Evolutionary conservation across 2,113 vertebrate species (phyloP).

Genomic region (Semnornis frantzii): DNA sequence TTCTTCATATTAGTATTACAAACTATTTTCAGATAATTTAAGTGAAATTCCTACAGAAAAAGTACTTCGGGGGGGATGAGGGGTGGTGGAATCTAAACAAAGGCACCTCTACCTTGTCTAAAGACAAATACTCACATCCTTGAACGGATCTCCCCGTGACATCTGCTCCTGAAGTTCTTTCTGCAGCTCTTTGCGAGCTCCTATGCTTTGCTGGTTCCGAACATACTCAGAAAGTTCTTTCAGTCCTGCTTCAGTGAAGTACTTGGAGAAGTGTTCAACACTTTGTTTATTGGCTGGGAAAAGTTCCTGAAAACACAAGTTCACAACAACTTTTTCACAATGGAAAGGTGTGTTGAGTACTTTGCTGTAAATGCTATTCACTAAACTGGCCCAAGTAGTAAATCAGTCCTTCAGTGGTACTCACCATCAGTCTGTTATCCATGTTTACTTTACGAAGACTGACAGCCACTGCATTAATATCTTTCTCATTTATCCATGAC

Average conservation of each 20-base stretch:
- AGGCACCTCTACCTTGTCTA: not conserved
- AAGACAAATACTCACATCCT: constrained; percentile 82
- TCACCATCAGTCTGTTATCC: constrained; percentile 98
- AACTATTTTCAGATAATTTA: not conserved
- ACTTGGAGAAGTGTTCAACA: constrained; percentile 97
- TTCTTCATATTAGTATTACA: not conserved
- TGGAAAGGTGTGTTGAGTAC: not conserved
- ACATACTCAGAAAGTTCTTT: constrained; percentile 97
- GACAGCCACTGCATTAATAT: constrained; percentile 95
- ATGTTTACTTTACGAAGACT: constrained; percentile 97
- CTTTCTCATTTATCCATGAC: constrained; percentile 98
- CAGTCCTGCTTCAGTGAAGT: constrained; percentile 96
- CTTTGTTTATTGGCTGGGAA: constrained; percentile 99
- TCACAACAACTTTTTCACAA: not conserved
- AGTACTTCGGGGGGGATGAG: not conserved
- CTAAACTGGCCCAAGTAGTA: not conserved
- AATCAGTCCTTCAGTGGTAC: not conserved
- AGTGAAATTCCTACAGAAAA: not conserved
- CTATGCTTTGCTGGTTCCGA: constrained; percentile 96
- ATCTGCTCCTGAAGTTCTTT: constrained; percentile 98
- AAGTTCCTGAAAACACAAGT: constrained; percentile 83
- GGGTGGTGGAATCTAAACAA: too few species aligned
- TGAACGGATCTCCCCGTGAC: constrained; percentile 90
- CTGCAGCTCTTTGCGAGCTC: constrained; percentile 95
- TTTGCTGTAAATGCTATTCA: not conserved